Percentiles rank a stretch among this genome's conserved stretches.
Conservation (phyloP, 1,140 invertebrate species). For the Nasonia giraulti region DNA sequence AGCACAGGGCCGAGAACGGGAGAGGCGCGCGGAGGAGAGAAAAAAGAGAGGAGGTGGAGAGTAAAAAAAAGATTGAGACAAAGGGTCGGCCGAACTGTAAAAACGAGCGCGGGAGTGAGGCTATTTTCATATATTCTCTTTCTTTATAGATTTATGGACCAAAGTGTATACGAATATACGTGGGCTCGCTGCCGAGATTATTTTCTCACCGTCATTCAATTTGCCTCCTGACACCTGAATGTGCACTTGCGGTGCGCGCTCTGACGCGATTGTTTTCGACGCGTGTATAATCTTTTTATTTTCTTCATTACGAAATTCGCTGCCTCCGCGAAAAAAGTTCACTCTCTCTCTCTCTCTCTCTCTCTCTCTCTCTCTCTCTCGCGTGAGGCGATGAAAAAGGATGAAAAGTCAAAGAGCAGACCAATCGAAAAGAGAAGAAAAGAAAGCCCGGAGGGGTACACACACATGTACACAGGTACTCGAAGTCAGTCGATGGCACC, state of each 20-base stretch:
- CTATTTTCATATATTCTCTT: constrained; percentile 16
- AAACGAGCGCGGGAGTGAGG: constrained; percentile 7
- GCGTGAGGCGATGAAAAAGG: neutral
- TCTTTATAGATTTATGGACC: constrained; percentile 3
- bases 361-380: no score
- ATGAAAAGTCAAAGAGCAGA: constrained; percentile 8
- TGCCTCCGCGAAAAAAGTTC: no score
- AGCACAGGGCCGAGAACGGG: neutral
- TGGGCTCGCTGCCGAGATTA: neutral
- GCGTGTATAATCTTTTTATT: neutral
- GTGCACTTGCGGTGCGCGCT: neutral
- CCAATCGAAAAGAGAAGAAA: neutral
- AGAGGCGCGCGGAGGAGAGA: neutral
- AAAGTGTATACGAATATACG: neutral
- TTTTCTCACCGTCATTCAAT: constrained; percentile 4
- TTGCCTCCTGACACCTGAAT: neutral
- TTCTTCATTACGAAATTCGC: no score
- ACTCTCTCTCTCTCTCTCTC: no score
- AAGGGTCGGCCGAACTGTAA: constrained; percentile 21
- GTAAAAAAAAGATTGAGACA: constrained; percentile 36
- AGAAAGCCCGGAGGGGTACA: neutral
- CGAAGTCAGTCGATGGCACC: neutral
- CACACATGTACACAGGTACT: neutral
- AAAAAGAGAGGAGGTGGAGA: constrained; percentile 45
- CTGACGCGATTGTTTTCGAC: neutral